These are phyloP conservation scores for Leptoteleia sp. DNA, from an alignment of 1,140 invertebrate genomes.

Conservation along the genomic window DNA sequence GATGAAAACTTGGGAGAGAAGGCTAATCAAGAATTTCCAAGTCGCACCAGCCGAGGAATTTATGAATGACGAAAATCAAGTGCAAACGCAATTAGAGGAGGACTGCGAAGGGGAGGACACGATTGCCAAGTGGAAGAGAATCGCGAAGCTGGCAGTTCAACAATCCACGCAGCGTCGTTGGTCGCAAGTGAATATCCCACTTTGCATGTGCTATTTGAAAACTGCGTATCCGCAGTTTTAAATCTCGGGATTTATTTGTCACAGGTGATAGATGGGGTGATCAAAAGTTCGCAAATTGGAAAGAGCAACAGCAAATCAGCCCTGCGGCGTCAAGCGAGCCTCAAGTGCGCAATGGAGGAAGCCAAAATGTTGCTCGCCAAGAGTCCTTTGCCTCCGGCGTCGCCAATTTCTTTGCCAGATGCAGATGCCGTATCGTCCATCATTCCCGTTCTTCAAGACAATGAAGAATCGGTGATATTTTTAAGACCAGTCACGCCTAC, in stretches of 20 bases:
- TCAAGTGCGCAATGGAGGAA: slow-evolving; percentile 89
- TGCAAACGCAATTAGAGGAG: slow-evolving; percentile 73
- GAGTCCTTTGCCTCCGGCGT: slow-evolving; percentile 78
- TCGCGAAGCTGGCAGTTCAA: slow-evolving; percentile 86
- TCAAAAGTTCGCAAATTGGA: slow-evolving; percentile 87
- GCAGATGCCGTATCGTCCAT: slow-evolving; percentile 65
- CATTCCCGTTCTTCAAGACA: slow-evolving; percentile 69
- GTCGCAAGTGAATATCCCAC: slow-evolving; percentile 83
- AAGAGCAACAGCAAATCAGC: slow-evolving; percentile 85
- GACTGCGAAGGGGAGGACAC: slow-evolving; percentile 82
- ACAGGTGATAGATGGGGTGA: slow-evolving; percentile 69
- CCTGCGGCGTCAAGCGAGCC: slow-evolving; percentile 86
- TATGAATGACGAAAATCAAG: slow-evolving; percentile 82
- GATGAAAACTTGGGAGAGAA: too few relatives aligned
- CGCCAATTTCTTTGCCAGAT: slow-evolving; percentile 69
- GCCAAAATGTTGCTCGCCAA: slow-evolving; percentile 83
- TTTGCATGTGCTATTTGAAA: too few relatives aligned
- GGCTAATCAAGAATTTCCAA: too few relatives aligned
- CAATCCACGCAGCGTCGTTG: slow-evolving; percentile 86
- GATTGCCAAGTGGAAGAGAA: slow-evolving; percentile 85
- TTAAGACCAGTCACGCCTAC: slow-evolving; percentile 6
- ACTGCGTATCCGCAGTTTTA: not conserved
- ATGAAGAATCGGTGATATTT: slow-evolving; percentile 50
- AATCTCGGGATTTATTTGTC: not conserved
- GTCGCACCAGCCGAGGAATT: too few relatives aligned